phyloP scores from a whole-genome alignment of 2,797 vertebrate species.

The Parambassis ranga region DNA sequence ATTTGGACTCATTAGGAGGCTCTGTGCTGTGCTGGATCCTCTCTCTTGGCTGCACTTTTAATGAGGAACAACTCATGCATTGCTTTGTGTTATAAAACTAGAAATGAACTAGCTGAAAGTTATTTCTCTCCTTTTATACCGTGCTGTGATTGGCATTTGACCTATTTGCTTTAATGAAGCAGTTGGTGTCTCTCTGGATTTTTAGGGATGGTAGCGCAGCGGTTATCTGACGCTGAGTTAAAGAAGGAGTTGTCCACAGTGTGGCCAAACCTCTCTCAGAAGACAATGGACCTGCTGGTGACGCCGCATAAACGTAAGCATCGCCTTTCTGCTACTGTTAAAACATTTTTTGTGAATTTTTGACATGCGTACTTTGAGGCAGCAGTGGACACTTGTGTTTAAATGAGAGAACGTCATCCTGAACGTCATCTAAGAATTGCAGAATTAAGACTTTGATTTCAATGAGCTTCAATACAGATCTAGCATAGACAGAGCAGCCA shows the following conservation, averaged over 20 bases:
- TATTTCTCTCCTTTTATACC: background rate
- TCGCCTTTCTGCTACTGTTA: no score
- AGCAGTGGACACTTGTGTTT: no score
- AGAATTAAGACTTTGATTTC: no score
- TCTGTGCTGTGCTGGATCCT: conserved; percentile 11
- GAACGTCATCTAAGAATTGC: no score
- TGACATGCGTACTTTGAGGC: no score
- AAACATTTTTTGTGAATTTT: no score
- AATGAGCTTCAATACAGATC: no score
- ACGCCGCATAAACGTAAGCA: conserved; percentile 92
- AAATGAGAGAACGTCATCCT: no score
- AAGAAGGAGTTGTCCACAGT: conserved; percentile 91
- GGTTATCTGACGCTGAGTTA: conserved; percentile 87
- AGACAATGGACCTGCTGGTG: conserved; percentile 92
- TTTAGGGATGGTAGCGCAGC: conserved; percentile 88
- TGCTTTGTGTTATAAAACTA: background rate
- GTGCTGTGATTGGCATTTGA: background rate
- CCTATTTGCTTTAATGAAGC: background rate
- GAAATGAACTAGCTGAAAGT: background rate
- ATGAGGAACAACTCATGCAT: conserved; percentile 1
- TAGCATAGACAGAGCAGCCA: no score
- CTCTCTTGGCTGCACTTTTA: conserved; percentile 12
- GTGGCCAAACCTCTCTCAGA: conserved; percentile 93
- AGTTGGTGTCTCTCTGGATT: background rate
- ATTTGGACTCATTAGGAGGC: conserved; percentile 50